phyloP scores from a whole-genome alignment of 2,113 vertebrate genomes.

The Eretmochelys imbricata region DNA sequence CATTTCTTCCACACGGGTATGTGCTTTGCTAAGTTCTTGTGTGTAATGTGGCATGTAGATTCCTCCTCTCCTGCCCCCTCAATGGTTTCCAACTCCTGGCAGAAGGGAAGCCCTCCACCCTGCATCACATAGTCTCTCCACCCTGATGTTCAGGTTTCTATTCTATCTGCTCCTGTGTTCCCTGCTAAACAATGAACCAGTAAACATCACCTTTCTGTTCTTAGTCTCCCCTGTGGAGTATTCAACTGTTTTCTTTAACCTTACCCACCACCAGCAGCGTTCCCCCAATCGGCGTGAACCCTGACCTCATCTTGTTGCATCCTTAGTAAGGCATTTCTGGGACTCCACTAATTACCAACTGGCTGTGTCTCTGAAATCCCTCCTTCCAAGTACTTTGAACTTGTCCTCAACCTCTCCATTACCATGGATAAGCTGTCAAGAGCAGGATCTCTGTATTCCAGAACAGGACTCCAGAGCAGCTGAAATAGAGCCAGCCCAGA shows the following conservation, averaged over 20 bases:
- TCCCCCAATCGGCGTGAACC: fast-evolving
- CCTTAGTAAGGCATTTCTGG: neutral
- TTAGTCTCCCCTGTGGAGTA: neutral
- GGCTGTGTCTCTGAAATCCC: neutral
- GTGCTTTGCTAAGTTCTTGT: neutral
- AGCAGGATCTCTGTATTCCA: neutral
- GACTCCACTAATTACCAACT: neutral
- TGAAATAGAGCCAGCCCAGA: neutral
- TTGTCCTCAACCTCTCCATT: neutral
- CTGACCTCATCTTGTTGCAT: neutral
- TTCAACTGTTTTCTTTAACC: neutral
- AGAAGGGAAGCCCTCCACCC: neutral
- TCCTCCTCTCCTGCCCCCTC: neutral
- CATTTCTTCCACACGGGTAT: neutral
- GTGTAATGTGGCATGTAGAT: neutral
- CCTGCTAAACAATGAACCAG: neutral
- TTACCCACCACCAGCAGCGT: neutral
- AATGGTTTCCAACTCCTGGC: neutral
- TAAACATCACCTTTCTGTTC: neutral
- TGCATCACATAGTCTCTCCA: neutral
- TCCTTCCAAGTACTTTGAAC: neutral
- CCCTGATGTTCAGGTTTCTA: neutral
- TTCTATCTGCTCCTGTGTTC: neutral
- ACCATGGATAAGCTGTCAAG: fast-evolving
- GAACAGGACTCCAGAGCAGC: neutral